phyloP scores from a whole-genome alignment of 1,140 invertebrate genomes.

The Saccostrea glomerata region DNA sequence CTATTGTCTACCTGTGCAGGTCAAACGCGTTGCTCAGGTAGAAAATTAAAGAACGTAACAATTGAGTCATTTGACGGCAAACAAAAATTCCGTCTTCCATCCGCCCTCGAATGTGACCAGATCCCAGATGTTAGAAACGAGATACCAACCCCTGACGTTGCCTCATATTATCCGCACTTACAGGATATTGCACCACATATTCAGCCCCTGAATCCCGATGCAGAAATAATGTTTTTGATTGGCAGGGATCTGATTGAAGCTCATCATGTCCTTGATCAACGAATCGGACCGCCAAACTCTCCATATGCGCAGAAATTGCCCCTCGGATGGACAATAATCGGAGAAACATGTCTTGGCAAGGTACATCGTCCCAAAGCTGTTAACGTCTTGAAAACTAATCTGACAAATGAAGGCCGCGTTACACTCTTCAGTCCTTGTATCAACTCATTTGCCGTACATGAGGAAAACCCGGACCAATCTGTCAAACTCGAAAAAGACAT shows the following conservation, averaged over 20 bases:
- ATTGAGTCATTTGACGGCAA: conserved; percentile 7
- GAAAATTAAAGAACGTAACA: conserved; percentile 16
- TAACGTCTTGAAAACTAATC: conserved; percentile 11
- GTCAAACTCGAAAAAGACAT: not conserved
- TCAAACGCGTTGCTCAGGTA: not conserved
- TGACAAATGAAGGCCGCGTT: not conserved
- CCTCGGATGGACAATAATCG: conserved; percentile 35
- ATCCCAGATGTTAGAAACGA: conserved; percentile 51
- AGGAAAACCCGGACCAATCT: not conserved
- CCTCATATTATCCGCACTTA: conserved; percentile 2
- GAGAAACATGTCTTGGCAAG: conserved; percentile 17
- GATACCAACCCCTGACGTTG: conserved; percentile 32
- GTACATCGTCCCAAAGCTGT: not conserved
- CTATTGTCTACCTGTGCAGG: not conserved
- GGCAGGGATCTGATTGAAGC: conserved; percentile 6
- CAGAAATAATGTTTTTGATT: not conserved
- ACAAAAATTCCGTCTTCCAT: conserved; percentile 19
- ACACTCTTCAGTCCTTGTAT: conserved; percentile 16
- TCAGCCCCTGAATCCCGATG: conserved; percentile 13
- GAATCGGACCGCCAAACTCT: not conserved
- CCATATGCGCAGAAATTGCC: conserved; percentile 38
- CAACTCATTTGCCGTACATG: not conserved
- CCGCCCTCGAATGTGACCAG: conserved; percentile 44
- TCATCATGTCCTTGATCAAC: conserved; percentile 35
- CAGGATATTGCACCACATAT: not conserved